Base-by-base conservation (phyloP, 92 coral and sea anemone genomes). In the Porites rus region DNA sequence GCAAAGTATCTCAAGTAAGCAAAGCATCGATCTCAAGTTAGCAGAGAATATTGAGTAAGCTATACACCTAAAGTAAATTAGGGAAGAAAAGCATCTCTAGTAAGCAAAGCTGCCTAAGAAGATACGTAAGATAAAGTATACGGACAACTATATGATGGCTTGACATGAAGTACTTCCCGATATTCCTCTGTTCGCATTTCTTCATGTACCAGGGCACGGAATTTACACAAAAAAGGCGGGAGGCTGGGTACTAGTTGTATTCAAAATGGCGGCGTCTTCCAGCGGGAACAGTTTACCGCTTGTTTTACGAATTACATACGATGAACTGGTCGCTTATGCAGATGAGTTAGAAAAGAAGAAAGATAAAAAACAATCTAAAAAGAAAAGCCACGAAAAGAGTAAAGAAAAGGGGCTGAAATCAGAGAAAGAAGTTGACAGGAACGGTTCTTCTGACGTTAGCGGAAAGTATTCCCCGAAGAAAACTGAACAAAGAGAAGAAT, bases 261-360 rank as follows among this genome's bases (percentile, higher is more conserved):
- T 11, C 92, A 91, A 90, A 53, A 94, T 94, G 98, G 98, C 98
- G 96, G 98, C 98, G 77, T 92, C 88, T 85, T 94, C 96, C 88
- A 93, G 94, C 84, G 54, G 72, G 69, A 76, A 78, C 43, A 28
- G 76, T 75, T 79, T 92, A 59, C 74, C 87, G 18, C 79, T 90
- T 87, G 86, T 87, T 81, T 52, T 94, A 25, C 94, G 98, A 54
- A 81, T 94, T 72, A 86, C 98, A 11, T 78, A 93, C 78, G 92
- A 92, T 63, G 94, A 94, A 88, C 90, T 94, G 13, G 82, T 85
- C 17, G 94, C 74, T 60, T 82, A 93, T 31, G 94, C 96, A 9
- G 96, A 94, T 19, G 87, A 78, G 16, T 76, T 94, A 58, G 96
- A 90, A 8, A 85, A 43, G 21, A 90, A 92, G 67, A 91, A 83